Evolutionary conservation across 2,888 invertebrate species (phyloP), one percentile per base, ranked within the genome.

Genomic region (Lasioglossum calceatum): DNA sequence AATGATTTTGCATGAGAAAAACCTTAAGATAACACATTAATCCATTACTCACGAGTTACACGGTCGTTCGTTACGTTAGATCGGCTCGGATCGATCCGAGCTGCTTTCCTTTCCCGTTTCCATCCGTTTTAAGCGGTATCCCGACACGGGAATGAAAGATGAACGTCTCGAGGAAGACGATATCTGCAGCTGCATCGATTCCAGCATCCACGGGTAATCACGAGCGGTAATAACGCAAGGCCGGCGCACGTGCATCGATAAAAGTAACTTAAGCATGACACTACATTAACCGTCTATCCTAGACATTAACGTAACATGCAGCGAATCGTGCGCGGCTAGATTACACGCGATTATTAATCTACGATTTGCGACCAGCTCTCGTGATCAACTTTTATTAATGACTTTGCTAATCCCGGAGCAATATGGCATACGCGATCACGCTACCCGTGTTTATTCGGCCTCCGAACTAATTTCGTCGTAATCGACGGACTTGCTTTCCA

Each of bases 271-370:
- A 42, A 54, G 75, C 80, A 32, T 27, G 64, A 61, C 10, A 44
- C 44, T 67, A 32, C 79, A 73, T 79, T 74, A 64, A 64, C 61
- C 44, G 23, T 23, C 23, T 70, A 70, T 70, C 64, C 42, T 27
- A 39, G 44, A 76, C 47, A 44, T 81, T 76, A 81, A 54, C 76
- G 70, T n/a, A 39, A 75, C 54, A 76, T 54, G 32, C 42, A 81
- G 70, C 76, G 19, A 81, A 12, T 54, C 76, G 61, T 16, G 74
- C 61, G 16, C 77, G 39, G 27, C 16, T n/a, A 36, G 70, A 81
- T 81, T 75, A 75, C 75, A 50, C 50, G 67, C n/a, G 75, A 76
- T 70, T 74, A 64, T 64, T 54, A 47, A 67, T 75, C 50, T n/a
- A n/a, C 54, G 50, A 81, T 76, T 76, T 70, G 70, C 42, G 23